These are phyloP conservation scores for Syngnathoides biaculeatus DNA, from an alignment of 2,113 vertebrate genomes.

Conservation along the genomic window DNA sequence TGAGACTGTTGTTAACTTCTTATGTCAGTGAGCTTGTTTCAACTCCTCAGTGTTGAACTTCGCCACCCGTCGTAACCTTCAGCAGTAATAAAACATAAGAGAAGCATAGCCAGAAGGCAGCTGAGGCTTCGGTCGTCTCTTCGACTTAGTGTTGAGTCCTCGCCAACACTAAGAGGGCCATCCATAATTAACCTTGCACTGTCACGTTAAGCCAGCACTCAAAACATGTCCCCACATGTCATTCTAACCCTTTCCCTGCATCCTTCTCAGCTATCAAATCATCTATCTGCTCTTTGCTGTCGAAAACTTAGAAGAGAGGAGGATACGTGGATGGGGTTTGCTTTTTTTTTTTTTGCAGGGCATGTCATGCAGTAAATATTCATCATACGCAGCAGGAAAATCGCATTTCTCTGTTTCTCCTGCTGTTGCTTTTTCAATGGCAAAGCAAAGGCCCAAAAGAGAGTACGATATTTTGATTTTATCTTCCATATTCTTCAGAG, in stretches of 20 bases:
- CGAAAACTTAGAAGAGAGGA: slow-evolving; percentile 15
- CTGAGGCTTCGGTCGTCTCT: slow-evolving; percentile 30
- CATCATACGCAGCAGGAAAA: slow-evolving; percentile 17
- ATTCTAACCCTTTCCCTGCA: slow-evolving; percentile 44
- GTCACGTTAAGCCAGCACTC: slow-evolving; percentile 57
- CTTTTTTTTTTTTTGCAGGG: slow-evolving; percentile 33
- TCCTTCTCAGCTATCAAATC: slow-evolving; percentile 48
- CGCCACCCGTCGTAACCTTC: slow-evolving; percentile 24
- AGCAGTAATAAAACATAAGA: slow-evolving; percentile 61
- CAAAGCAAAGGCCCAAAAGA: too few relatives aligned
- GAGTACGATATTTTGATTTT: too few relatives aligned
- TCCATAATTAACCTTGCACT: slow-evolving; percentile 67
- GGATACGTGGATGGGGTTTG: slow-evolving; percentile 49
- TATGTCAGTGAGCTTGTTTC: slow-evolving; percentile 39
- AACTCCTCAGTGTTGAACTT: slow-evolving; percentile 34
- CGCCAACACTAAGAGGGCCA: slow-evolving; percentile 49
- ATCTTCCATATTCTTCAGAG: too few relatives aligned
- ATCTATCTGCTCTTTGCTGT: slow-evolving; percentile 37
- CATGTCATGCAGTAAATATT: slow-evolving; percentile 23
- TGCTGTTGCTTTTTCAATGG: too few relatives aligned
- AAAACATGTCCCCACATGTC: slow-evolving; percentile 63
- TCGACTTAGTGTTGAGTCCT: slow-evolving; percentile 42
- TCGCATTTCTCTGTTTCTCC: too few relatives aligned
- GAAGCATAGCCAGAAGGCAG: slow-evolving; percentile 46
- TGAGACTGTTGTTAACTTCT: slow-evolving; percentile 41